Percentiles rank a stretch among this genome's conserved stretches.
Conservation (phyloP, 2,888 invertebrate genomes). For the Dryococelus australis region DNA sequence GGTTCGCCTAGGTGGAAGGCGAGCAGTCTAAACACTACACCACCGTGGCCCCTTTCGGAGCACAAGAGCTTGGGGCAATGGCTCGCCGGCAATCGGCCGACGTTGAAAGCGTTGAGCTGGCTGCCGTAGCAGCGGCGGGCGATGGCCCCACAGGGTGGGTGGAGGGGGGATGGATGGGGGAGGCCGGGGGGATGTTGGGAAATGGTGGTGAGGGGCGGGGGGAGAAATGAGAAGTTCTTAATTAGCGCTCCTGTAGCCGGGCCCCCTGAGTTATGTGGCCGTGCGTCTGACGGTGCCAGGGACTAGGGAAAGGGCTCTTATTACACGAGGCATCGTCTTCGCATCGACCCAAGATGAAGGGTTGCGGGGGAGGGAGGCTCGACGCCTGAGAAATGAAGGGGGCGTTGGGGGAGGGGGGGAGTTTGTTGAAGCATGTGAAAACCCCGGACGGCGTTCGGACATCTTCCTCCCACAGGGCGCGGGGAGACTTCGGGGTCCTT, state of each 20-base stretch:
- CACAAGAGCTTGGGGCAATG: too few species aligned
- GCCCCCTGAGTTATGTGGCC: conserved; percentile 1
- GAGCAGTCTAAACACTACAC: too few species aligned
- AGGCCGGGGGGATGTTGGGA: not conserved
- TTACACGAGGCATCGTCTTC: conserved; percentile 16
- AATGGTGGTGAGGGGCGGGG: not conserved
- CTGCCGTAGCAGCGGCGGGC: not conserved
- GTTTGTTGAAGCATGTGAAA: not conserved
- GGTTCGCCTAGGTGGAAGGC: too few species aligned
- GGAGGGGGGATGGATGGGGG: not conserved
- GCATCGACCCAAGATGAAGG: not conserved
- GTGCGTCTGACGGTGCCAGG: not conserved
- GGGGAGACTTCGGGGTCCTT: too few species aligned
- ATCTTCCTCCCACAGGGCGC: too few species aligned
- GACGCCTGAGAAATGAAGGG: too few species aligned
- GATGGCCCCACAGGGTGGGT: not conserved
- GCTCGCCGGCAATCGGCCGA: too few species aligned
- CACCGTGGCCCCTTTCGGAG: too few species aligned
- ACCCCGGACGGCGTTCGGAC: not conserved
- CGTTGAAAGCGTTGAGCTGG: not conserved
- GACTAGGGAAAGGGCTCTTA: not conserved
- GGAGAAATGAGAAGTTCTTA: conserved; percentile 10
- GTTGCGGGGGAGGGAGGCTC: not conserved
- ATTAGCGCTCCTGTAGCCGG: conserved; percentile 4
- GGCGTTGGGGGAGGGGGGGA: not conserved